Evolutionary conservation across 1,140 invertebrate species (phyloP).

Genomic region (Orussus abietinus): DNA sequence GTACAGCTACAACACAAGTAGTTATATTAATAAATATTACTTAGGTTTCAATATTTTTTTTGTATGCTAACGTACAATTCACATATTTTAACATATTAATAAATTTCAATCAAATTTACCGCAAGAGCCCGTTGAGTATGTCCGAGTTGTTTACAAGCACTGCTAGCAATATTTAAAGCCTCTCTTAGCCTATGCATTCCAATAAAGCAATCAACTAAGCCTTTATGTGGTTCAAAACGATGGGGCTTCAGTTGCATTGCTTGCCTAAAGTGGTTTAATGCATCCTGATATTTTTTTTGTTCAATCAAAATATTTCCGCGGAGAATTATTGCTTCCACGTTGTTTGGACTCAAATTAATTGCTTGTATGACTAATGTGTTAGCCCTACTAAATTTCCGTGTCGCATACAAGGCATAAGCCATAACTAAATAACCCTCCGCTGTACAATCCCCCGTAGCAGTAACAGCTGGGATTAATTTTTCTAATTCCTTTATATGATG

Average conservation of each 20-base stretch:
- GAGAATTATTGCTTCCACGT: conserved; percentile 68
- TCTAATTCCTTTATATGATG: conserved; percentile 51
- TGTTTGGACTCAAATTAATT: conserved; percentile 50
- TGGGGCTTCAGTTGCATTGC: conserved; percentile 60
- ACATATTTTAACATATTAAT: conserved; percentile 12
- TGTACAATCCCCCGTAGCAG: conserved; percentile 47
- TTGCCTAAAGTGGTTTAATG: conserved; percentile 68
- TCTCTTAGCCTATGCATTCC: conserved; percentile 64
- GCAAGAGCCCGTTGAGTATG: conserved; percentile 67
- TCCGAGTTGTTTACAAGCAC: conserved; percentile 67
- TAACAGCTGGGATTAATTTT: conserved; percentile 47
- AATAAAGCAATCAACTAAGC: conserved; percentile 68
- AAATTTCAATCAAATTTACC: conserved; percentile 48
- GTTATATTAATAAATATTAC: conserved; percentile 9
- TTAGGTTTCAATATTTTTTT: background rate
- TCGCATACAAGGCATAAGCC: conserved; percentile 59
- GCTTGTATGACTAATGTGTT: conserved; percentile 61
- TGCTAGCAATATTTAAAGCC: conserved; percentile 65
- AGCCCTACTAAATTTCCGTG: conserved; percentile 56
- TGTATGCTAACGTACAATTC: conserved; percentile 32
- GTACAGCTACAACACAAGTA: conserved; percentile 59
- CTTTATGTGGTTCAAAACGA: conserved; percentile 66
- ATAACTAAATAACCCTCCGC: conserved; percentile 63
- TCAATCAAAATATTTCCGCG: conserved; percentile 68
- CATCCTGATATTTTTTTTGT: conserved; percentile 69